A percentile compares a stretch with the other conserved stretches of the same genome.
Evolutionary conservation across 2,888 invertebrate species (phyloP).

Genomic region (Pharmacophagus antenor): DNA sequence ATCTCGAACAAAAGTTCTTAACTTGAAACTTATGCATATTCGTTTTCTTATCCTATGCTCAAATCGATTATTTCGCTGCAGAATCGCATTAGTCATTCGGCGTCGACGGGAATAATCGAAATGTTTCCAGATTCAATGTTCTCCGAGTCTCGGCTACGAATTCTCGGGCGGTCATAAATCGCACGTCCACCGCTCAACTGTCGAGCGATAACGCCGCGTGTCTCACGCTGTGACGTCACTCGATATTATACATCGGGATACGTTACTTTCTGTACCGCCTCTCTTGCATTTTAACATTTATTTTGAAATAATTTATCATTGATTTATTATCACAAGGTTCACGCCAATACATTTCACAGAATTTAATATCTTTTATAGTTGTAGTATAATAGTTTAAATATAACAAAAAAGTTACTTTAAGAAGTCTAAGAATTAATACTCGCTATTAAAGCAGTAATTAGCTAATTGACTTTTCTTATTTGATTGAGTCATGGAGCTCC

Average conservation of each 20-base stretch:
- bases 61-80: constrained; percentile 11
- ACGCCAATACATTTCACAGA: no score
- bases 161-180: constrained; percentile 47
- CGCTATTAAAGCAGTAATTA: no score
- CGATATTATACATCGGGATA: constrained; percentile 44
- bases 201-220: constrained; percentile 44
- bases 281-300: not conserved
- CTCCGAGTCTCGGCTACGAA: constrained; percentile 38
- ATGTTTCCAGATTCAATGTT: constrained; percentile 39
- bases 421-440: no score
- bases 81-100: constrained; percentile 24
- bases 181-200: constrained; percentile 34
- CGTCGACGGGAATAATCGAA: constrained; percentile 33
- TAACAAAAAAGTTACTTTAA: no score
- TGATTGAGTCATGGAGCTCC: no score
- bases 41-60: not conserved
- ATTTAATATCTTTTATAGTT: no score
- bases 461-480: no score
- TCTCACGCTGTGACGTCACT: constrained; percentile 42
- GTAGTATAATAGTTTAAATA: no score
- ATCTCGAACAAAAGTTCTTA: not conserved
- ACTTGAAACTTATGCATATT: not conserved
- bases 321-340: no score
- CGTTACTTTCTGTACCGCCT: constrained; percentile 22
- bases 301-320: not conserved